phyloP scores from a whole-genome alignment of 2,888 invertebrate species.

The Drosophila anomalata region DNA sequence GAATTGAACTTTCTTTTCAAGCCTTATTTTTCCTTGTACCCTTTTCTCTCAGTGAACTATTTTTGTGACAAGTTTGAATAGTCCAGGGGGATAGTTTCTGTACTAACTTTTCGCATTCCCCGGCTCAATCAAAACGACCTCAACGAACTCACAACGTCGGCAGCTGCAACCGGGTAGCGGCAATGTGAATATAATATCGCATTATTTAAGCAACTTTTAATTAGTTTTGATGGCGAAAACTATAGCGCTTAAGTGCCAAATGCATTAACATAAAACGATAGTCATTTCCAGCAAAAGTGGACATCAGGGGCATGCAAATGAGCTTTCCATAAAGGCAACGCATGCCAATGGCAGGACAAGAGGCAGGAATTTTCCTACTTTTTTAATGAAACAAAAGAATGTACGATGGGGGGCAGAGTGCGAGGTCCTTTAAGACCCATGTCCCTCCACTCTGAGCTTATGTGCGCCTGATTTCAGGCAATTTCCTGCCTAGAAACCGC shows the following conservation, averaged over 20 bases:
- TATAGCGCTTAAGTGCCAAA: constrained; percentile 70
- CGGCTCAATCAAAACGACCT: constrained; percentile 43
- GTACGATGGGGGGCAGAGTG: constrained; percentile 10
- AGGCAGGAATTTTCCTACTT: constrained; percentile 11
- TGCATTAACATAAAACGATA: constrained; percentile 69
- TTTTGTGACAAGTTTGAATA: constrained; percentile 2
- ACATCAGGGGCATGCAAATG: constrained; percentile 66
- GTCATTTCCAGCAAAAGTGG: constrained; percentile 54
- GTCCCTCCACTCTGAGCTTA: constrained; percentile 48
- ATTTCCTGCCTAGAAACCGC: constrained; percentile 82
- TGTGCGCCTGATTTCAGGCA: constrained; percentile 81
- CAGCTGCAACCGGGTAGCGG: constrained; percentile 27
- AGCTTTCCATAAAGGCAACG: constrained; percentile 53
- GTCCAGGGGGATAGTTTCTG: constrained; percentile 24
- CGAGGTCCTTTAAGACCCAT: constrained; percentile 29
- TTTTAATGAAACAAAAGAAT: constrained; percentile 41
- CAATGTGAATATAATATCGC: constrained; percentile 52
- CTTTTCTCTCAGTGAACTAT: background rate
- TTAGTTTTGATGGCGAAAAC: constrained; percentile 73
- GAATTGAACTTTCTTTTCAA: background rate
- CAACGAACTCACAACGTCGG: constrained; percentile 19
- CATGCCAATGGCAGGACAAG: constrained; percentile 47
- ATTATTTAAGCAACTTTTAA: constrained; percentile 73
- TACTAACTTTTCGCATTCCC: constrained; percentile 23
- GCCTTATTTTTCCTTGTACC: background rate